phyloP scores from a whole-genome alignment of 2,888 invertebrate genomes.

The Drosophila acutilabella region DNA sequence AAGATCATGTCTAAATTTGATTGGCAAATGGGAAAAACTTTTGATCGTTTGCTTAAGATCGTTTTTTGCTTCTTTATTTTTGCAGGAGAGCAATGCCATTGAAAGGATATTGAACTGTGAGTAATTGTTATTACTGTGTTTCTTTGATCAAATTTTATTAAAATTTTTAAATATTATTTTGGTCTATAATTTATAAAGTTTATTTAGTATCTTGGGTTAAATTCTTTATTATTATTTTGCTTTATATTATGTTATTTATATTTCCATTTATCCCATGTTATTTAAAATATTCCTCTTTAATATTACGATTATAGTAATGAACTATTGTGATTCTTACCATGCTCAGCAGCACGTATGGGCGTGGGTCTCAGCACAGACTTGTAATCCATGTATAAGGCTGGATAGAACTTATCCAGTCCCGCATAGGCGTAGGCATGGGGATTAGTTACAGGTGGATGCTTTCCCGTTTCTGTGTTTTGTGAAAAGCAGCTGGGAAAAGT shows the following conservation, averaged over 20 bases:
- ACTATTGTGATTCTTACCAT: slow-evolving; percentile 65
- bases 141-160: not conserved
- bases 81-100: slow-evolving; percentile 21
- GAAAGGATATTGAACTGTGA: slow-evolving; percentile 49
- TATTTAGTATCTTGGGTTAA: too few relatives aligned
- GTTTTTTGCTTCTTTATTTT: not conserved
- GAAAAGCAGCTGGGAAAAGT: slow-evolving; percentile 69
- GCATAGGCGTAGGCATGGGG: slow-evolving; percentile 48
- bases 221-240: too few relatives aligned
- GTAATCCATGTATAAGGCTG: slow-evolving; percentile 74
- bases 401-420: slow-evolving; percentile 66
- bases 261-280: too few relatives aligned
- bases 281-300: too few relatives aligned
- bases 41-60: slow-evolving; percentile 49
- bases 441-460: slow-evolving; percentile 32
- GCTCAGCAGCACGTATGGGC: slow-evolving; percentile 79
- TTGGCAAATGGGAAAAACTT: slow-evolving; percentile 67
- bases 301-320: too few relatives aligned
- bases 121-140: slow-evolving; percentile 2
- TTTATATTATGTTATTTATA: too few relatives aligned
- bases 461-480: slow-evolving; percentile 48
- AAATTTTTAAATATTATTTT: too few relatives aligned
- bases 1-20: slow-evolving; percentile 51
- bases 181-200: too few relatives aligned
- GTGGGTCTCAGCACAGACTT: slow-evolving; percentile 82